These are phyloP conservation scores for Pseudomyrmex gracilis DNA, from an alignment of 1,140 invertebrate genomes.

Conservation along the genomic window DNA sequence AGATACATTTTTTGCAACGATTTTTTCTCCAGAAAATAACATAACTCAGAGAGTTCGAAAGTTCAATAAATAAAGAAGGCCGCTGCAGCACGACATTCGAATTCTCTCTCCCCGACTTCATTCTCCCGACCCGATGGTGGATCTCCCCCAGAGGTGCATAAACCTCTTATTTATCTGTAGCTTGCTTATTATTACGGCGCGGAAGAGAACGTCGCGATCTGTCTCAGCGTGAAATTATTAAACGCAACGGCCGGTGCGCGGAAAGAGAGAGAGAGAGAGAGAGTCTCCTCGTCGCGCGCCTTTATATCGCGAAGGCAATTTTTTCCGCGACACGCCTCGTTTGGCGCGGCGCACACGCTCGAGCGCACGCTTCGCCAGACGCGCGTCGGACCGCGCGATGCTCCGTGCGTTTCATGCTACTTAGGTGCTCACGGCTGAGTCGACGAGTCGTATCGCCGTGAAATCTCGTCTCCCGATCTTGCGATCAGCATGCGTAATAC, in stretches of 20 bases:
- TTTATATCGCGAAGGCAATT: slow-evolving; percentile 50
- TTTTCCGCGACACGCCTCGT: slow-evolving; percentile 56
- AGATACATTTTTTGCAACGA: too few species aligned
- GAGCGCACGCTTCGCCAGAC: slow-evolving; percentile 53
- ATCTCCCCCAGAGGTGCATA: neutral
- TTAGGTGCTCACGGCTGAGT: slow-evolving; percentile 49
- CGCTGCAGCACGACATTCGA: neutral
- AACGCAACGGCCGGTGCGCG: slow-evolving; percentile 15
- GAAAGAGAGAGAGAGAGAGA: neutral
- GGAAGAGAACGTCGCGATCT: slow-evolving; percentile 41
- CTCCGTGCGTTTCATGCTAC: slow-evolving; percentile 38
- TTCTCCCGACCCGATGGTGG: neutral
- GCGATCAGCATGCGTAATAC: slow-evolving; percentile 50
- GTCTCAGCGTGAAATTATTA: slow-evolving; percentile 54
- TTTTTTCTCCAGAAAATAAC: too few species aligned
- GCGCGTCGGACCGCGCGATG: slow-evolving; percentile 52
- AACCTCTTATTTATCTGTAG: slow-evolving; percentile 27
- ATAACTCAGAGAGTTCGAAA: too few species aligned
- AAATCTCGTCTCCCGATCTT: slow-evolving; percentile 54
- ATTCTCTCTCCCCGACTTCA: neutral
- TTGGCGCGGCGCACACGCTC: slow-evolving; percentile 22
- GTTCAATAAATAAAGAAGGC: too few species aligned
- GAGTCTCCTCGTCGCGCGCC: neutral
- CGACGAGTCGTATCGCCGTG: slow-evolving; percentile 45
- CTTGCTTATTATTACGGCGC: slow-evolving; percentile 34